Percentiles rank a stretch among this genome's conserved stretches.
Conservation (phyloP, 2,797 vertebrate genomes). For the Todus mexicanus region DNA sequence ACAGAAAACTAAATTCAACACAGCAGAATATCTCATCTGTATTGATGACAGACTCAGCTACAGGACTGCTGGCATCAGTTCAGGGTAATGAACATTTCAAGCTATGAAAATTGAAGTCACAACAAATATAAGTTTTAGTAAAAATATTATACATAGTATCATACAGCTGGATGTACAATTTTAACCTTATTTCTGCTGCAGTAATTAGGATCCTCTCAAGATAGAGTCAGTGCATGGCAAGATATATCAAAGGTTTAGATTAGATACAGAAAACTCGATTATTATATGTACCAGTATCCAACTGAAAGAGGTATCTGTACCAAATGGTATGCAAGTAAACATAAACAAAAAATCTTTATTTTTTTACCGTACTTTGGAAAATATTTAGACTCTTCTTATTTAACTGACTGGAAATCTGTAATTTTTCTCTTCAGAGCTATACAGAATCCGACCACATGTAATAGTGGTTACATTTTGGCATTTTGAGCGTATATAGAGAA, state of each 20-base stretch:
- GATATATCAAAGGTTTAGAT: not conserved
- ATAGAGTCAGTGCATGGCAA: not conserved
- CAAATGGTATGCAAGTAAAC: not conserved
- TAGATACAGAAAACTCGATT: not conserved
- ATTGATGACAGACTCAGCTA: not conserved
- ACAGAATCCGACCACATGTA: not conserved
- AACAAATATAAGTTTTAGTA: not conserved
- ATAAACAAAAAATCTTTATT: accelerated
- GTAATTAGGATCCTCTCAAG: not conserved
- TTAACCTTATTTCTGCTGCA: not conserved
- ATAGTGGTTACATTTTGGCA: not conserved
- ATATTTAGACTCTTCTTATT: not conserved
- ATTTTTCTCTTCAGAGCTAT: not conserved
- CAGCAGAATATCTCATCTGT: not conserved
- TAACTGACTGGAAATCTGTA: not conserved
- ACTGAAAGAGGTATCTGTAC: not conserved
- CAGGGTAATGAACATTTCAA: not conserved
- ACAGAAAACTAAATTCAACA: not conserved
- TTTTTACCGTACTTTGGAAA: not conserved
- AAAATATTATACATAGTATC: not conserved
- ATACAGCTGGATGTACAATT: not conserved
- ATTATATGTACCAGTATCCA: not conserved
- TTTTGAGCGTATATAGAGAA: not conserved
- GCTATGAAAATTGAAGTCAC: not conserved
- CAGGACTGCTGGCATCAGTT: not conserved